Percentiles rank a stretch among this genome's conserved stretches.
Evolutionary conservation across 2,113 vertebrate species (phyloP).

Genomic region (Alexandromys fortis): DNA sequence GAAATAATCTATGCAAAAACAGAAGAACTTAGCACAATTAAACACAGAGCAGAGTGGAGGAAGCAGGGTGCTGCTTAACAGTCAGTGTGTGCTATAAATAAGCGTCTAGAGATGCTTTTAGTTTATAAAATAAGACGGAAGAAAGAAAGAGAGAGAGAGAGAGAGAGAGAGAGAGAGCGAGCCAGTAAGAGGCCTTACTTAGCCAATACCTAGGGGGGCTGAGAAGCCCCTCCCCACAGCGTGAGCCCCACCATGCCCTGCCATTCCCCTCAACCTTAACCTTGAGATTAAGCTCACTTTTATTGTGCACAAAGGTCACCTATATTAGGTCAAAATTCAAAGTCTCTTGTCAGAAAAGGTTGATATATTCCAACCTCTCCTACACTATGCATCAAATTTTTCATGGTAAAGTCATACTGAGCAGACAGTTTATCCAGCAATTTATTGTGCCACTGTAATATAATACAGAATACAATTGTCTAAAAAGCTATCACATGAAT

Average conservation of each 20-base stretch:
- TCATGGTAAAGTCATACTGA: conserved; percentile 90
- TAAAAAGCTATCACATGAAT: conserved; percentile 85
- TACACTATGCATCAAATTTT: conserved; percentile 89
- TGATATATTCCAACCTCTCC: conserved; percentile 91
- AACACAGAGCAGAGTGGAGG: conserved; percentile 58
- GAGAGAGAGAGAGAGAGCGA: conserved; percentile 14
- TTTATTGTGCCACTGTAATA: conserved; percentile 87
- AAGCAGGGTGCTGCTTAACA: background rate
- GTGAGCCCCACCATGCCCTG: conserved; percentile 79
- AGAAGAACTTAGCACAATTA: conserved; percentile 62
- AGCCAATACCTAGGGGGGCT: conserved; percentile 67
- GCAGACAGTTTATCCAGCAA: conserved; percentile 88
- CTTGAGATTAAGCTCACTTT: conserved; percentile 90
- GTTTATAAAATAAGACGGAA: background rate
- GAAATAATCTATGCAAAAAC: conserved; percentile 71
- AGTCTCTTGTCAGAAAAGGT: conserved; percentile 90
- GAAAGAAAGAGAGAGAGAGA: background rate
- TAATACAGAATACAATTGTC: conserved; percentile 83
- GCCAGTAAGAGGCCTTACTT: conserved; percentile 61
- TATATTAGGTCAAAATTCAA: conserved; percentile 89
- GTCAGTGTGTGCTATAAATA: conserved; percentile 72
- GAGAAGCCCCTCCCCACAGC: conserved; percentile 71
- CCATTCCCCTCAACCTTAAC: conserved; percentile 87
- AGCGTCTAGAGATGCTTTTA: conserved; percentile 69
- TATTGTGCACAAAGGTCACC: conserved; percentile 88